Evolutionary conservation across 64 coral and sea anemone genomes (phyloP).

Genomic region (Pachyseris speciosa): DNA sequence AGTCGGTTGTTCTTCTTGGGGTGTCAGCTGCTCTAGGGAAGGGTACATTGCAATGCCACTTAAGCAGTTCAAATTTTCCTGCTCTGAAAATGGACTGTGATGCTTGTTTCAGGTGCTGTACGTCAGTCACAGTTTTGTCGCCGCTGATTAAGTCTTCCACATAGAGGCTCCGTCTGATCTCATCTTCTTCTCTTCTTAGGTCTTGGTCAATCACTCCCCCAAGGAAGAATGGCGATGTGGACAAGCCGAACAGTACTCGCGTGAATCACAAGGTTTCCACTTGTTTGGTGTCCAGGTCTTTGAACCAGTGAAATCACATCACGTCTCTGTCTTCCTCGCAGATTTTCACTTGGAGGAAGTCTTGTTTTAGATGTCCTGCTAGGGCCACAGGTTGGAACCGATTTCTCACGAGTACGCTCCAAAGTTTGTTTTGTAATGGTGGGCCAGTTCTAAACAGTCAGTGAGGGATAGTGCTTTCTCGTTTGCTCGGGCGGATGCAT

Average conservation of each 20-base stretch:
- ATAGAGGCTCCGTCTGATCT: constrained; percentile 61
- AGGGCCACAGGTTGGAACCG: background rate
- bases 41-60: constrained; percentile 58
- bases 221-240: constrained; percentile 51
- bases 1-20: constrained; percentile 2
- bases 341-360: background rate
- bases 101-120: constrained; percentile 31
- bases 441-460: constrained; percentile 14
- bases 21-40: constrained; percentile 15
- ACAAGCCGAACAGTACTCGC: constrained; percentile 48
- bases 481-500: constrained; percentile 9
- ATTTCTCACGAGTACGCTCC: constrained; percentile 3
- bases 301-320: constrained; percentile 1
- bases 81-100: constrained; percentile 53
- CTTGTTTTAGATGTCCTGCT: constrained; percentile 8
- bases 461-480: constrained; percentile 12
- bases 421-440: constrained; percentile 8
- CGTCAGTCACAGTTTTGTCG: constrained; percentile 23
- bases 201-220: constrained; percentile 59
- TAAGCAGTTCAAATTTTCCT: constrained; percentile 60
- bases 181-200: constrained; percentile 49
- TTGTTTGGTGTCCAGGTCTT: background rate
- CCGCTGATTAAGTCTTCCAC: constrained; percentile 48
- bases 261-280: constrained; percentile 32
- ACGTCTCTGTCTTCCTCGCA: background rate